phyloP scores from a whole-genome alignment of 2,797 vertebrate genomes.

The Buceros bicornis region DNA sequence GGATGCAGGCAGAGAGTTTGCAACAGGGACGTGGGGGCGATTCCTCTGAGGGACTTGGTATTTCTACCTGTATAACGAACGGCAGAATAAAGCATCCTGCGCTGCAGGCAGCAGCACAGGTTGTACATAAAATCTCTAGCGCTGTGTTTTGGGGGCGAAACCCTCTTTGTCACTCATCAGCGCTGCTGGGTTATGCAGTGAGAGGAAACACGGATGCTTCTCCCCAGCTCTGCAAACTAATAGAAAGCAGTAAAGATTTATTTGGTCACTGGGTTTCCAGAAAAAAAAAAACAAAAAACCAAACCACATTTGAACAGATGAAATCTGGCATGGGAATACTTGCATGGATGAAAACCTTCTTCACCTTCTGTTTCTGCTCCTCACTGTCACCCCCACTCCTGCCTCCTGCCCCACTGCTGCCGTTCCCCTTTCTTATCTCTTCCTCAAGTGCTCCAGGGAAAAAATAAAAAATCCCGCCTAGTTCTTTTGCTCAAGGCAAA shows the following conservation, averaged over 20 bases:
- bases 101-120: background rate
- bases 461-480: accelerated
- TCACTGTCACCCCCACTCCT: accelerated
- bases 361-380: background rate
- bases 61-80: accelerated
- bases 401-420: background rate
- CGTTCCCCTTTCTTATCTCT: background rate
- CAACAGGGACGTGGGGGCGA: background rate
- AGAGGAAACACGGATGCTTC: background rate
- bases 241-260: background rate
- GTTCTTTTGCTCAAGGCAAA: slow-evolving; percentile 9
- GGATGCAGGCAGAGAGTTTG: background rate
- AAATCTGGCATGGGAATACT: background rate
- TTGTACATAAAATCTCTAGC: accelerated
- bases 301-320: background rate
- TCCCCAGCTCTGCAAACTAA: background rate
- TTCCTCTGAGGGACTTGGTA: background rate
- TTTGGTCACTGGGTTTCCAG: background rate
- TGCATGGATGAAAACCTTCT: background rate
- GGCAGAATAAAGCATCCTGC: background rate
- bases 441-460: background rate
- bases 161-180: background rate
- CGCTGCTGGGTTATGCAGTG: background rate
- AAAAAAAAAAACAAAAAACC: background rate
- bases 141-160: accelerated